Conservation (phyloP, 2,113 vertebrate species). For the Esox niger region DNA sequence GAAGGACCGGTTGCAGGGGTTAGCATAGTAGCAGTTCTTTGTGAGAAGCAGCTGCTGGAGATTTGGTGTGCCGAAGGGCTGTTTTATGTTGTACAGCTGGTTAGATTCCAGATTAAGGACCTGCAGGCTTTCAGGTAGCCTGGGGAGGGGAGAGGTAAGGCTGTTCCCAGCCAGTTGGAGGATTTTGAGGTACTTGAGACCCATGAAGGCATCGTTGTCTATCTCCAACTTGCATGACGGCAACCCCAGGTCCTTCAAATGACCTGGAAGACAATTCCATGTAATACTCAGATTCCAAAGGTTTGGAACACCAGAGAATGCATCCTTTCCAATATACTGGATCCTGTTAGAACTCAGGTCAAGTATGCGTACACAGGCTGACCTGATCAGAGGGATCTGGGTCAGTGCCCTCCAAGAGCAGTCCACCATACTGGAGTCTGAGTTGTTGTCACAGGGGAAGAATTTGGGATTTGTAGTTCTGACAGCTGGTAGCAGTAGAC, state of each 20-base stretch:
- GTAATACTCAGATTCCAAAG: conserved; percentile 61
- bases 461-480: conserved; percentile 54
- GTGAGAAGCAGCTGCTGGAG: conserved; percentile 58
- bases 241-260: conserved; percentile 26
- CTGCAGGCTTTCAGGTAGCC: conserved; percentile 59
- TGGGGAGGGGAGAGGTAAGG: conserved; percentile 62
- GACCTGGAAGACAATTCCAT: conserved; percentile 62
- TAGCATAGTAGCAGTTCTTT: conserved; percentile 73
- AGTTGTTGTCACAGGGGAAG: conserved; percentile 70
- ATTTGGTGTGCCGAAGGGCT: conserved; percentile 51
- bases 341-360: conserved; percentile 66
- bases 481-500: conserved; percentile 46
- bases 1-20: conserved; percentile 69
- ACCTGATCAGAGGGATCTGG: conserved; percentile 58
- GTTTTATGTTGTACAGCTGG: conserved; percentile 54
- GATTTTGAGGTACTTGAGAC: conserved; percentile 49
- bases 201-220: conserved; percentile 53
- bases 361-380: conserved; percentile 50
- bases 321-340: conserved; percentile 24
- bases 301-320: conserved; percentile 64
- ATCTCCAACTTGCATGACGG: conserved; percentile 60
- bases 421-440: conserved; percentile 52
- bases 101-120: conserved; percentile 68
- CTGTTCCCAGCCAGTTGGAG: conserved; percentile 72
- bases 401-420: conserved; percentile 60